Evolutionary conservation across 2,888 invertebrate genomes (phyloP), one percentile per base, ranked within the genome.

Genomic region (Eilema griseolum): DNA sequence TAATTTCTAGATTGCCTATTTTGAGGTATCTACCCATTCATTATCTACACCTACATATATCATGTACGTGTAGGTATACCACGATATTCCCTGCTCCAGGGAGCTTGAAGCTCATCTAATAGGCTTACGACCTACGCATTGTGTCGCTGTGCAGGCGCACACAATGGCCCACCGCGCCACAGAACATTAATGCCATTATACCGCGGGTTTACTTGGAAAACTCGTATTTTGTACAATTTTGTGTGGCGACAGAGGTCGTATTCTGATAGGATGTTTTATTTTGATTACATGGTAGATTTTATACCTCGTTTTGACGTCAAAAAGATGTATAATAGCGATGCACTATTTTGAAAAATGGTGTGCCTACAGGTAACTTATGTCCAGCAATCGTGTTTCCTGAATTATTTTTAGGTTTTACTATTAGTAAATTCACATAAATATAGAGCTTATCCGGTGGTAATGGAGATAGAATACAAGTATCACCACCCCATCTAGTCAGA

Each of bases 221-320:
- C 76, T 67, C 60, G 72, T 61, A 81, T 81, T 81, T 81, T 81
- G 81, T 74, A 75, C 81, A 81, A 81, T 81, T 75, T 76, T 66
- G 70, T 67, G 60, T 57, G 12, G 46, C 7, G 64, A 70, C 46
- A 66, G 70, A 41, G 31, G 20, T 60, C 74, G 70, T 81, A 81
- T 81, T 81, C 74, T 79, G 79, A n/a, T 52, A 20, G 46, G 7
- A n/a, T 52, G n/a, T 28, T 23, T 46, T 4, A 41, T 61, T 14
- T 60, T 3, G 28, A 37, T 31, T 61, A 31, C 23, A 20, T 46
- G 7, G 5, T 46, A 28, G 5, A 28, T 28, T 3, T 5, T 28
- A 28, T 4, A 28, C n/a, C n/a, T n/a, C n/a, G n/a, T n/a, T n/a
- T n/a, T n/a, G n/a, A n/a, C n/a, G n/a, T n/a, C n/a, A n/a, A n/a